Base-by-base conservation (phyloP, 2,888 invertebrate genomes). In the Masnerella sp. region DNA sequence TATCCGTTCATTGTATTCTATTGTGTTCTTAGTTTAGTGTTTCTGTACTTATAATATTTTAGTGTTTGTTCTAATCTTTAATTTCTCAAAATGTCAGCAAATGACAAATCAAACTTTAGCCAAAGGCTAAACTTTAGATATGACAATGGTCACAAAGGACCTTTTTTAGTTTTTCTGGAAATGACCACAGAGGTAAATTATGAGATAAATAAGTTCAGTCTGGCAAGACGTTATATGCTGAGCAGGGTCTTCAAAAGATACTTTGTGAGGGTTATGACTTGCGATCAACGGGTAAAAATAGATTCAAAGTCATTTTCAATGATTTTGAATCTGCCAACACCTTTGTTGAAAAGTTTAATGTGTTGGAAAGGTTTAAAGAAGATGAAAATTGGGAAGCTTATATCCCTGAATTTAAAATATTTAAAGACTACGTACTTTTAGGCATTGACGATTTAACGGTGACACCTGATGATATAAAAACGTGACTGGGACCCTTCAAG, bases 211-310 rank as follows among this genome's bases (percentile, higher is more conserved):
- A 30, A 30, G 30, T 30, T 9, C 5, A 30, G n/a, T n/a, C n/a
- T n/a, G n/a, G n/a, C 30, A 30, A 9, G n/a, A 9, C n/a, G 5
- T 3, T 9, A 8, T 9, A 9, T 30, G 30, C 30, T 30, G n/a
- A n/a, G n/a, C n/a, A n/a, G n/a, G n/a, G n/a, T n/a, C n/a, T n/a
- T n/a, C n/a, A n/a, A n/a, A n/a, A 30, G 7, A 30, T 9, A 30
- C 2, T 9, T 30, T 7, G 5, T 30, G 2, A 9, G n/a, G 9
- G 5, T 47, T 25, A 15, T 9, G 3, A 1, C 20, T 65, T 64
- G 34, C 25, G 34, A 58, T 45, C 17, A 51, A 38, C 18, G 22
- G 8, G 11, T 17, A 42, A 42, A 4, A 11, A 42, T 20, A 8
- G 42, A n/a, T 42, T 20, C 7, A 42, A 42, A 20, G 22, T 42